A percentile compares a stretch with the other conserved stretches of the same genome.
These are phyloP conservation scores for Poeciliopsis turneri DNA, from an alignment of 2,797 vertebrate genomes.

Conservation along the genomic window DNA sequence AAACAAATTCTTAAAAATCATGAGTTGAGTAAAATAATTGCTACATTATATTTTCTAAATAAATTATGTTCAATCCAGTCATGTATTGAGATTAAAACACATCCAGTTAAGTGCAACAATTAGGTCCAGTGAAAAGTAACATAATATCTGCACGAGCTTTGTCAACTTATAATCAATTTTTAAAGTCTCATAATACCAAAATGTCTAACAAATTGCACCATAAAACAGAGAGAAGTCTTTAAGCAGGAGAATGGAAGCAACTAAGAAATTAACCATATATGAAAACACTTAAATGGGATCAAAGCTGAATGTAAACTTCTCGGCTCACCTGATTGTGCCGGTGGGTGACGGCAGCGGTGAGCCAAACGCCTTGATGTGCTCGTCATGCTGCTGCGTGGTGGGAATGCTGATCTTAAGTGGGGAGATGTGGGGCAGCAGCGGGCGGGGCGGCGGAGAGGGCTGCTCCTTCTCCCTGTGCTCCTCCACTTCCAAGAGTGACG, in stretches of 20 bases:
- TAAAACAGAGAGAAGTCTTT: not conserved
- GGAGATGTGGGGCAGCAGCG: slow-evolving; percentile 94
- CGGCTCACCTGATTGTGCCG: slow-evolving; percentile 92
- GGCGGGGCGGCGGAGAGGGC: slow-evolving; percentile 85
- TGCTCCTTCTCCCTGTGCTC: slow-evolving; percentile 82
- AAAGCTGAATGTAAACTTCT: not conserved
- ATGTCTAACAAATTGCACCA: not conserved
- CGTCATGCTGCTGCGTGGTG: slow-evolving; percentile 83
- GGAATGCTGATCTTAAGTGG: slow-evolving; percentile 98
- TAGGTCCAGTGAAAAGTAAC: not conserved
- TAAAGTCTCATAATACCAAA: not conserved
- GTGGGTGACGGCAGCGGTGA: slow-evolving; percentile 96
- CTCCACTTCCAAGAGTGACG: slow-evolving; percentile 86
- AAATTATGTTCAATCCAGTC: not conserved
- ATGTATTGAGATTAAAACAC: not conserved
- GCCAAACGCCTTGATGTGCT: slow-evolving; percentile 89
- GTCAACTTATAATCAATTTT: not conserved
- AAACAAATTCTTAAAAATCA: not conserved
- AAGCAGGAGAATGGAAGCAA: not conserved
- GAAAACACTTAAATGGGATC: not conserved
- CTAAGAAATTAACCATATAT: not conserved
- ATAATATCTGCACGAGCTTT: not conserved
- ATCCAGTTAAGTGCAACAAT: not conserved
- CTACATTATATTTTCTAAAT: no score
- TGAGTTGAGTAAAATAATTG: not conserved